Evolutionary conservation across 2,797 vertebrate species (phyloP).

Genomic region (Rallus crepitans): DNA sequence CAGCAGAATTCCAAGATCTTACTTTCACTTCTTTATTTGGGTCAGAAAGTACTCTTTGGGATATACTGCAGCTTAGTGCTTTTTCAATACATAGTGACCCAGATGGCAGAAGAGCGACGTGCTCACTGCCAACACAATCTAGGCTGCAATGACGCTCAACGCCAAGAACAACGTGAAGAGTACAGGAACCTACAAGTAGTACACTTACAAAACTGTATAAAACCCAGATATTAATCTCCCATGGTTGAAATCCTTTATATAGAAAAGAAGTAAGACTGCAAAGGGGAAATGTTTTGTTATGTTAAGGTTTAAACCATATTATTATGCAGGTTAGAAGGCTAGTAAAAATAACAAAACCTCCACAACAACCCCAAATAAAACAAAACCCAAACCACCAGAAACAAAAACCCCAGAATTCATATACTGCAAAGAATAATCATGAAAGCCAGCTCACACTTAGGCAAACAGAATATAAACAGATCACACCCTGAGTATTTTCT

Average conservation of each 20-base stretch:
- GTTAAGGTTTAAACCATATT: not conserved
- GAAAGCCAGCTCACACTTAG: not conserved
- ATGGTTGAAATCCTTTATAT: not conserved
- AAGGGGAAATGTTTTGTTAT: not conserved
- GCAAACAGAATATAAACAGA: not conserved
- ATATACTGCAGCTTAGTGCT: not conserved
- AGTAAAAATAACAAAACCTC: not conserved
- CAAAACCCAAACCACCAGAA: not conserved
- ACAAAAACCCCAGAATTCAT: not conserved
- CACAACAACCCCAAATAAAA: not conserved
- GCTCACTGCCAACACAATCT: not conserved
- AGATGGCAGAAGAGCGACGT: not conserved
- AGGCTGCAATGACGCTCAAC: not conserved
- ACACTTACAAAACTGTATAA: not conserved
- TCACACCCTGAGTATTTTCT: not conserved
- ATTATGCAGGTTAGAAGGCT: not conserved
- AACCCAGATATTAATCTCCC: not conserved
- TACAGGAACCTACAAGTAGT: not conserved
- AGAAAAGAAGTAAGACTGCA: not conserved
- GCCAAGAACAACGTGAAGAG: not conserved
- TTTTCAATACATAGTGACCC: not conserved
- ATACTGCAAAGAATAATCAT: not conserved
- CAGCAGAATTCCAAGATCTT: not conserved
- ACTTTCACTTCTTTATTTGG: not conserved
- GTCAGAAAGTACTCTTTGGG: constrained; percentile 14